A percentile compares a stretch with the other conserved stretches of the same genome.
phyloP scores from a whole-genome alignment of 1,140 invertebrate genomes.

The Sweltsa coloradensis region DNA sequence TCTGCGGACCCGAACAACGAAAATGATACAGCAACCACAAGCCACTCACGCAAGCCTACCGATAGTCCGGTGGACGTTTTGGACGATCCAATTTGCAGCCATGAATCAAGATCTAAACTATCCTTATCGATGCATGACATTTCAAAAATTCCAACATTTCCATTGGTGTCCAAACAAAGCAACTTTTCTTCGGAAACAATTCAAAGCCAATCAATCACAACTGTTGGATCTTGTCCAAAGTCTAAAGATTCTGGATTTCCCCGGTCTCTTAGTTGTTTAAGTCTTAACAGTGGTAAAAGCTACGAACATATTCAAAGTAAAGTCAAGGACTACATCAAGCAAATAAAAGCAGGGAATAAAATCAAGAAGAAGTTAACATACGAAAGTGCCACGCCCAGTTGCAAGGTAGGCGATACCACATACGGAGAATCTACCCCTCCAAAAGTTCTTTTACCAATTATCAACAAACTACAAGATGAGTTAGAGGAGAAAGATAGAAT shows the following conservation, averaged over 20 bases:
- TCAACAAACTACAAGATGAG: too few relatives aligned
- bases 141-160: neutral
- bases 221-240: neutral
- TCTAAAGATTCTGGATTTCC: slow-evolving; percentile 7
- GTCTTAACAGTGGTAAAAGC: neutral
- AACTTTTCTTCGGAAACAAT: slow-evolving; percentile 1
- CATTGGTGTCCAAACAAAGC: neutral
- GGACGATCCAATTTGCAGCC: too few relatives aligned
- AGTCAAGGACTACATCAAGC: slow-evolving; percentile 13
- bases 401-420: too few relatives aligned
- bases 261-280: slow-evolving; percentile 4
- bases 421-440: too few relatives aligned
- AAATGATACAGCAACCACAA: too few relatives aligned
- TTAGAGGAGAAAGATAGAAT: slow-evolving; percentile 22
- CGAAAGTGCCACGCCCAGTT: too few relatives aligned
- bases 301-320: slow-evolving; percentile 12
- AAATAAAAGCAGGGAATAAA: neutral
- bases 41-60: too few relatives aligned
- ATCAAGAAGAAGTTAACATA: neutral
- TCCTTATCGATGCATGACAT: too few relatives aligned
- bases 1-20: too few relatives aligned
- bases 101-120: too few relatives aligned
- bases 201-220: slow-evolving; percentile 1
- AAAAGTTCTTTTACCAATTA: too few relatives aligned
- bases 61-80: too few relatives aligned